These are phyloP conservation scores for Mactra quadrangularis DNA, from an alignment of 1,140 invertebrate genomes.

Conservation along the genomic window DNA sequence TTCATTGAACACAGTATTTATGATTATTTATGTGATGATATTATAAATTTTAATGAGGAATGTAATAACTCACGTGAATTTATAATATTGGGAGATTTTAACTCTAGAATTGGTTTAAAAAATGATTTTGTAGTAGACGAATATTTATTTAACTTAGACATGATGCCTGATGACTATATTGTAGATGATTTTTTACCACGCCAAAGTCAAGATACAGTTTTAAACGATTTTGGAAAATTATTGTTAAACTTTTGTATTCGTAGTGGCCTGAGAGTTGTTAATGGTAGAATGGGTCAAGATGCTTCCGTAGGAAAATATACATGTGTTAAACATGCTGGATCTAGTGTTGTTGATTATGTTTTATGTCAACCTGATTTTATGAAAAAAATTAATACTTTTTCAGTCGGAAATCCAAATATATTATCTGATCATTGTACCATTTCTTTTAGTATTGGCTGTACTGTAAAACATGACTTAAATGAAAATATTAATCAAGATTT, in stretches of 20 bases:
- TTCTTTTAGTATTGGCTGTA: not conserved
- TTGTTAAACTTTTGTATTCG: too few species aligned
- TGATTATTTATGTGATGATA: slow-evolving; percentile 13
- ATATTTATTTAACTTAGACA: too few species aligned
- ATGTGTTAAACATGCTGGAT: slow-evolving; percentile 30
- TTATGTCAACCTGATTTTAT: slow-evolving; percentile 27
- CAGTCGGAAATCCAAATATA: slow-evolving; percentile 25
- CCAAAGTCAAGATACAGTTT: too few species aligned
- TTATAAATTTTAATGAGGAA: not conserved
- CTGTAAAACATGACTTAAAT: not conserved
- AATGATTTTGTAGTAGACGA: too few species aligned
- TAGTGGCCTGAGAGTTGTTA: too few species aligned
- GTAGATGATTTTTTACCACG: too few species aligned
- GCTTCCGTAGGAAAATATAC: slow-evolving; percentile 31
- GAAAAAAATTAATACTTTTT: not conserved
- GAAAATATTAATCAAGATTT: not conserved
- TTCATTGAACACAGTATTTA: slow-evolving; percentile 21
- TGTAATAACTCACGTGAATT: not conserved
- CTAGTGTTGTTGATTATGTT: slow-evolving; percentile 38
- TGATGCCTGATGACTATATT: too few species aligned
- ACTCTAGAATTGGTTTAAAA: too few species aligned
- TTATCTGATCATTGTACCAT: slow-evolving; percentile 25
- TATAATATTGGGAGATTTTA: too few species aligned
- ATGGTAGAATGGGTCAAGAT: too few species aligned
- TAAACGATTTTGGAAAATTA: too few species aligned